Conservation (phyloP, 2,797 vertebrate species). For the Diglossa cyanea region DNA sequence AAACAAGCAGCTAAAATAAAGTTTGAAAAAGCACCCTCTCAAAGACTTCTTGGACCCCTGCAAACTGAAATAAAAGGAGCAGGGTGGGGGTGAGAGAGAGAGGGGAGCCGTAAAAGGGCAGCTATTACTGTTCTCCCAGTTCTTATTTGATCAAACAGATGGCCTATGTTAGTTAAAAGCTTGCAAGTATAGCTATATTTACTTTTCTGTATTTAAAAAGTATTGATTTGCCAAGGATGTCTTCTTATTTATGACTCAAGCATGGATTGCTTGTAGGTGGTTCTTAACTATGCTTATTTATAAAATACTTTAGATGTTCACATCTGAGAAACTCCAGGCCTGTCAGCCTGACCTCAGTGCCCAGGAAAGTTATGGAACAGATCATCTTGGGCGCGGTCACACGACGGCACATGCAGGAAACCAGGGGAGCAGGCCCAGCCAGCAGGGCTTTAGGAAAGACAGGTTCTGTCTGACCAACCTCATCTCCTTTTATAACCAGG, state of each 20-base stretch:
- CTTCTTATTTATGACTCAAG: neutral
- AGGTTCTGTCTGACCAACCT: neutral
- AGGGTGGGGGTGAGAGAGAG: neutral
- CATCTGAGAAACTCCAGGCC: neutral
- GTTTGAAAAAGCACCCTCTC: neutral
- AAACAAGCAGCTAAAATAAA: neutral
- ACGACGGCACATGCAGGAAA: rapidly evolving
- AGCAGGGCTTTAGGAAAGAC: neutral
- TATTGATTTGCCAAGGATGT: neutral
- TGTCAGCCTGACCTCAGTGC: neutral
- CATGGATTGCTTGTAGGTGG: neutral
- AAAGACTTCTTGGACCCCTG: no score
- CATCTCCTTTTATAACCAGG: neutral
- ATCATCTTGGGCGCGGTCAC: neutral
- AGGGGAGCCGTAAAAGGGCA: neutral
- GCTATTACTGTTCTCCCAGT: neutral
- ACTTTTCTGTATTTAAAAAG: neutral
- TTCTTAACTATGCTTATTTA: neutral
- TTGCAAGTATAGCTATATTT: neutral
- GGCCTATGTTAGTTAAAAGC: neutral
- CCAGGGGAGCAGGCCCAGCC: neutral
- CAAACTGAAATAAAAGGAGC: neutral
- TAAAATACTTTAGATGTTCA: neutral
- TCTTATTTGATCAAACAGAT: neutral
- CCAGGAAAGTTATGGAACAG: neutral